Conservation (phyloP, 2,113 vertebrate species). For the Labeo catla region DNA sequence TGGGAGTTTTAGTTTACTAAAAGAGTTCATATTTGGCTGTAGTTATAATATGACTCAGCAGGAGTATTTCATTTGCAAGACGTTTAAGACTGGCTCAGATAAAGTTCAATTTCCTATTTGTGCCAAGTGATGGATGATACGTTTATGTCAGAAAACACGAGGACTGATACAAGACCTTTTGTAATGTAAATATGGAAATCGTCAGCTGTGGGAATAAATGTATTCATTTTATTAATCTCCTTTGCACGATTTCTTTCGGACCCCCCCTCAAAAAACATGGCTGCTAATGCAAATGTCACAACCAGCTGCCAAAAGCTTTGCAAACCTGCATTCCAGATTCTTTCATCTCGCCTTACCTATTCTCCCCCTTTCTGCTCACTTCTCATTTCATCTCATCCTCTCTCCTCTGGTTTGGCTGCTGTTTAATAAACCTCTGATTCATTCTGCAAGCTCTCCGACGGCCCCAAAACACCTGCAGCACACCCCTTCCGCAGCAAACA, state of each 20-base stretch:
- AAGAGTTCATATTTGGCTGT: not conserved
- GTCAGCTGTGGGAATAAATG: not conserved
- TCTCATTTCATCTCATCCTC: conserved; percentile 9
- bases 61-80: not conserved
- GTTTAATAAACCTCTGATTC: conserved; percentile 22
- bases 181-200: conserved; percentile 23
- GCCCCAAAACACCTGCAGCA: conserved; percentile 23
- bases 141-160: conserved; percentile 3
- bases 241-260: not conserved
- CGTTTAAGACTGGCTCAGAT: conserved; percentile 13
- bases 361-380: not conserved
- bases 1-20: conserved; percentile 10
- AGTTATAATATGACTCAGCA: conserved; percentile 26
- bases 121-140: conserved; percentile 24
- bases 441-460: not conserved
- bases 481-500: not conserved
- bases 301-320: conserved; percentile 7
- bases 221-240: conserved; percentile 24
- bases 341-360: not conserved
- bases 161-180: conserved; percentile 4
- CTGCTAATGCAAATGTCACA: conserved; percentile 17
- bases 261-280: not conserved
- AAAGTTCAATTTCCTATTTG: not conserved
- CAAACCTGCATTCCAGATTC: conserved; percentile 14
- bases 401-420: conserved; percentile 25